Evolutionary conservation across 2,888 invertebrate species (phyloP).

Genomic region (Lasius platythorax): DNA sequence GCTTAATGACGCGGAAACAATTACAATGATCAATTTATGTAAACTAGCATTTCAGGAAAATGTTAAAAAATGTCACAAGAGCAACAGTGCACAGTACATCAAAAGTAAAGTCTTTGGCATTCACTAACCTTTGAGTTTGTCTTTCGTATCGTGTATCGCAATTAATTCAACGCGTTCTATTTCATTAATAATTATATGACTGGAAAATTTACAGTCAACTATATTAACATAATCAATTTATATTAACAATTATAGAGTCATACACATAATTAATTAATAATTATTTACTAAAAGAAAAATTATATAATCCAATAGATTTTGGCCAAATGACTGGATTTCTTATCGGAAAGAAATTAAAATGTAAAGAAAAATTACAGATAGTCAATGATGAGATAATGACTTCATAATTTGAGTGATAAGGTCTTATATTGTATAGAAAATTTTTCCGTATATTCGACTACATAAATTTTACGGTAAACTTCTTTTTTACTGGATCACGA

Average conservation of each 20-base stretch:
- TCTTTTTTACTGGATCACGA: neutral
- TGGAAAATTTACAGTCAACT: neutral
- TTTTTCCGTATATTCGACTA: neutral
- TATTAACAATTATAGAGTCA: neutral
- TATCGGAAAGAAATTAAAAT: slow-evolving; percentile 9
- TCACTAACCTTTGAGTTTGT: neutral
- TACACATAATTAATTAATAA: neutral
- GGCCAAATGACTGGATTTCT: neutral
- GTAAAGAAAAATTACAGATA: neutral
- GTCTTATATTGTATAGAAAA: neutral
- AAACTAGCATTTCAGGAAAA: slow-evolving; percentile 30
- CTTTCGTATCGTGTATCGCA: neutral
- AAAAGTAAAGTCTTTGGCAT: neutral
- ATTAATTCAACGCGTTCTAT: neutral
- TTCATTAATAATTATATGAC: neutral
- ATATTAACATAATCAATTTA: no score
- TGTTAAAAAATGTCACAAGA: slow-evolving; percentile 25
- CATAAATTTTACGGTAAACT: neutral
- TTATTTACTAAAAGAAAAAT: neutral
- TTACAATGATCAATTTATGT: slow-evolving; percentile 22
- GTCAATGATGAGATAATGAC: neutral
- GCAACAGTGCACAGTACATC: no score
- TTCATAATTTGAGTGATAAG: neutral
- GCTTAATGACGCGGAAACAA: neutral
- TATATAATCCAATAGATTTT: neutral